Conservation (phyloP, 2,888 invertebrate genomes). For the Ormyrus nitidulus region DNA sequence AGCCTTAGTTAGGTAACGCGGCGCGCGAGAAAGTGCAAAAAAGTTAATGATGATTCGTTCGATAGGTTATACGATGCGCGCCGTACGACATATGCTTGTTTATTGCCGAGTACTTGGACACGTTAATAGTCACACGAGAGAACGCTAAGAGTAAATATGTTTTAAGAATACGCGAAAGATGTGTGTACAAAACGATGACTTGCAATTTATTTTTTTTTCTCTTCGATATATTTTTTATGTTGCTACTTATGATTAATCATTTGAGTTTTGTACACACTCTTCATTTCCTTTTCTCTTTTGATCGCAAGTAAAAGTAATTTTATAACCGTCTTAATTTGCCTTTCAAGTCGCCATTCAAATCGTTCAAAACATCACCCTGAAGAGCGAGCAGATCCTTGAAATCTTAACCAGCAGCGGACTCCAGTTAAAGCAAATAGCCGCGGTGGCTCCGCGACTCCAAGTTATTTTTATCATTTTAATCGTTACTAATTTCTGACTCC, state of each 20-base stretch:
- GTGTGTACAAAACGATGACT: too few species aligned
- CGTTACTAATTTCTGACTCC: background rate
- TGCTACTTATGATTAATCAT: too few species aligned
- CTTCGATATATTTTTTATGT: too few species aligned
- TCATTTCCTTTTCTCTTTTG: too few species aligned
- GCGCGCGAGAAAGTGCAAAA: too few species aligned
- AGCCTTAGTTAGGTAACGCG: too few species aligned
- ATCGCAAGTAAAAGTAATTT: too few species aligned
- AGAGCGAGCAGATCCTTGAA: conserved; percentile 67
- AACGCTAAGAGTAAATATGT: conserved; percentile 73
- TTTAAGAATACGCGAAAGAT: background rate
- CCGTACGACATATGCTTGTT: conserved; percentile 81
- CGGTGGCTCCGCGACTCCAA: conserved; percentile 66
- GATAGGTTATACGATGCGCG: conserved; percentile 82
- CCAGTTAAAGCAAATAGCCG: conserved; percentile 66
- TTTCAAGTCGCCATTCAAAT: conserved; percentile 67
- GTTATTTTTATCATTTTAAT: conserved; percentile 54
- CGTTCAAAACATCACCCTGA: conserved; percentile 66
- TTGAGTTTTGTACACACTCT: too few species aligned
- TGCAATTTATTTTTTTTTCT: too few species aligned
- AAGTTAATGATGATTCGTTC: background rate
- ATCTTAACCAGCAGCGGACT: conserved; percentile 66
- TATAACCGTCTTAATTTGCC: too few species aligned
- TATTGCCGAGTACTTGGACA: conserved; percentile 83
- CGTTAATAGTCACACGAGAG: conserved; percentile 81